phyloP scores from a whole-genome alignment of 1,140 invertebrate species.

The Drosophila parabipectinata region DNA sequence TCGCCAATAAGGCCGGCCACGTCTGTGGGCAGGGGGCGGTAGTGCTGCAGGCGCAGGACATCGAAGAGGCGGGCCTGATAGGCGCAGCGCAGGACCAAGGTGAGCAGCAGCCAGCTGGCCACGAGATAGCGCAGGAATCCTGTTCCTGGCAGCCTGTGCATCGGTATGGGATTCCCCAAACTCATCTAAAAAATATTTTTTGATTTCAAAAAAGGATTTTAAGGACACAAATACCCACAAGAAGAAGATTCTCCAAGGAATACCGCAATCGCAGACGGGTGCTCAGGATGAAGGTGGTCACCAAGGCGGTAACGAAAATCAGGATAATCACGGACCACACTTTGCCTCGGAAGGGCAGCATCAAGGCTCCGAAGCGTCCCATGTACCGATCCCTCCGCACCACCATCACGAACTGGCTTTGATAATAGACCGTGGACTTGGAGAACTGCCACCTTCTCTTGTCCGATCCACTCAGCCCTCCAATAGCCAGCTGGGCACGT shows the following conservation, averaged over 20 bases:
- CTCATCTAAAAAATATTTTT: not conserved
- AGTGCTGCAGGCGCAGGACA: constrained; percentile 36
- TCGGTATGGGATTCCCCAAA: constrained; percentile 48
- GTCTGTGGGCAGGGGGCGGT: constrained; percentile 35
- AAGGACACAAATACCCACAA: not conserved
- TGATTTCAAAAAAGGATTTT: too few species aligned
- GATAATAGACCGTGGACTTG: constrained; percentile 56
- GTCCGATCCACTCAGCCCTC: constrained; percentile 62
- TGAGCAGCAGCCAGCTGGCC: constrained; percentile 52
- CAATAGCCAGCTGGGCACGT: constrained; percentile 49
- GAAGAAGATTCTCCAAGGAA: constrained; percentile 42
- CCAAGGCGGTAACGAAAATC: constrained; percentile 9
- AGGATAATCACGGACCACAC: constrained; percentile 42
- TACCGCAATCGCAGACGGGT: constrained; percentile 3
- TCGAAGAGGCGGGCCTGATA: constrained; percentile 69
- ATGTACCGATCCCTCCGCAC: constrained; percentile 35
- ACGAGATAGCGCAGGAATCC: constrained; percentile 41
- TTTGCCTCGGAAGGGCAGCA: constrained; percentile 31
- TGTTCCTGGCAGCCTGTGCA: constrained; percentile 8
- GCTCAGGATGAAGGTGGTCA: constrained; percentile 18
- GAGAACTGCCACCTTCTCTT: constrained; percentile 38
- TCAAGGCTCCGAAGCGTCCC: constrained; percentile 30
- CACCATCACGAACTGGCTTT: constrained; percentile 61
- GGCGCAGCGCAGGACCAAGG: constrained; percentile 58
- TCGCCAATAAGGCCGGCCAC: constrained; percentile 24